These are phyloP conservation scores for Periophthalmus magnuspinnatus DNA, from an alignment of 2,797 vertebrate species.

Conservation along the genomic window DNA sequence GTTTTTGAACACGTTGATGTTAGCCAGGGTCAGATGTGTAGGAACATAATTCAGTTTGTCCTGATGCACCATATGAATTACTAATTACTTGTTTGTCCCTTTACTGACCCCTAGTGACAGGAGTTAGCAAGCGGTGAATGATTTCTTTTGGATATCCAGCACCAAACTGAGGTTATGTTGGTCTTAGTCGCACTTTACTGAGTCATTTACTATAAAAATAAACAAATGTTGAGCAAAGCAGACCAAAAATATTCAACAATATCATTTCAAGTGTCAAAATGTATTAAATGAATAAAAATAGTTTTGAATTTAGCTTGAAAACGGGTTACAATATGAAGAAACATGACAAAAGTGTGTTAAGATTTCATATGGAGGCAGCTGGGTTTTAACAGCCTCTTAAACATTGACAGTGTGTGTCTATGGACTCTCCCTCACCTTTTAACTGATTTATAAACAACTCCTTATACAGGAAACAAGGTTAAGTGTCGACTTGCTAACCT, in stretches of 20 bases:
- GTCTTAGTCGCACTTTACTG: not conserved
- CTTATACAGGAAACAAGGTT: not conserved
- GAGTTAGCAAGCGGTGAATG: not conserved
- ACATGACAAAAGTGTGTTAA: not conserved
- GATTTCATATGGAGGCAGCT: not conserved
- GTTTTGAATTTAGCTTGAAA: too few species aligned
- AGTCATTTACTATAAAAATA: too few species aligned
- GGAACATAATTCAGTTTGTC: not conserved
- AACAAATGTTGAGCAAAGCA: too few species aligned
- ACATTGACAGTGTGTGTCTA: not conserved
- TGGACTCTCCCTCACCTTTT: not conserved
- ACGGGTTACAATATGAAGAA: too few species aligned
- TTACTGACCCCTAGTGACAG: not conserved
- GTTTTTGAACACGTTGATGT: not conserved
- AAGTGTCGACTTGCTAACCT: not conserved
- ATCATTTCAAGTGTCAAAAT: too few species aligned
- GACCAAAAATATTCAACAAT: too few species aligned
- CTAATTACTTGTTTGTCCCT: not conserved
- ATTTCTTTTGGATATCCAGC: not conserved
- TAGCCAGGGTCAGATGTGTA: not conserved
- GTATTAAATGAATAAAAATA: too few species aligned
- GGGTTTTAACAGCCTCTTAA: not conserved
- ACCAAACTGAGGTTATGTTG: not conserved
- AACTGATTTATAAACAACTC: not conserved
- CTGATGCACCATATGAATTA: not conserved